A percentile compares a stretch with the other conserved stretches of the same genome.
Conservation (phyloP, 1,140 invertebrate genomes). For the Cylas formicarius region DNA sequence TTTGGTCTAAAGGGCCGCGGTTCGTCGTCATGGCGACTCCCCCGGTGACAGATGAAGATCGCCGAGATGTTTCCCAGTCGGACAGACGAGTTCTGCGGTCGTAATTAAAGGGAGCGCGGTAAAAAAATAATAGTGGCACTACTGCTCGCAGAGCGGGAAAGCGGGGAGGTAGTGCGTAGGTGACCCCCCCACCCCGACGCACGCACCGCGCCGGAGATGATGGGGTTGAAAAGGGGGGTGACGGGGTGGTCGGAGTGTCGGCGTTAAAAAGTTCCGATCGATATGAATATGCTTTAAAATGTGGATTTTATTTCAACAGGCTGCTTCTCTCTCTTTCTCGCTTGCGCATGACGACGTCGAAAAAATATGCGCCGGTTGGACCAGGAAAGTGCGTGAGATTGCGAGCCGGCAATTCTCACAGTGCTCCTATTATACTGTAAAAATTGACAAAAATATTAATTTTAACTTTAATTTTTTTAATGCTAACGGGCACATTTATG, state of each 20-base stretch:
- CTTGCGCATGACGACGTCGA: too few relatives aligned
- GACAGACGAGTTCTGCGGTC: constrained; percentile 18
- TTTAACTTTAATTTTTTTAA: too few relatives aligned
- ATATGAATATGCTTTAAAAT: constrained; percentile 42
- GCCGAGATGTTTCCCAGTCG: constrained; percentile 12
- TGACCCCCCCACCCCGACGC: constrained; percentile 31
- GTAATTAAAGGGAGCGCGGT: constrained; percentile 18
- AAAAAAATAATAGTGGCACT: constrained; percentile 28
- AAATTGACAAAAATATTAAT: too few relatives aligned
- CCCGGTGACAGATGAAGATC: constrained; percentile 14
- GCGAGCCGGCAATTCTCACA: too few relatives aligned
- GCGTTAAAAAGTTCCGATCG: constrained; percentile 39
- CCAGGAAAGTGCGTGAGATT: too few relatives aligned
- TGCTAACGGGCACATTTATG: too few relatives aligned
- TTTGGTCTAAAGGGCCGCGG: constrained; percentile 14
- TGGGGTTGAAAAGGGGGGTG: constrained; percentile 17
- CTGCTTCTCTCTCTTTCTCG: constrained; percentile 23
- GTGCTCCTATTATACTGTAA: too few relatives aligned
- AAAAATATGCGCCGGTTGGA: constrained; percentile 20
- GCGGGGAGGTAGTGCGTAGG: constrained; percentile 26
- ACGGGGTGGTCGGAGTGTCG: constrained; percentile 13
- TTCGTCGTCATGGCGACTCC: constrained; percentile 13
- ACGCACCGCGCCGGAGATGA: constrained; percentile 31
- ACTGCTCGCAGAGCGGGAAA: constrained; percentile 15
- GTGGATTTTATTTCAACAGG: constrained; percentile 40